Evolutionary conservation across 1,140 invertebrate genomes (phyloP), one percentile per base, ranked within the genome.

Genomic region (Rhyzopertha dominica): DNA sequence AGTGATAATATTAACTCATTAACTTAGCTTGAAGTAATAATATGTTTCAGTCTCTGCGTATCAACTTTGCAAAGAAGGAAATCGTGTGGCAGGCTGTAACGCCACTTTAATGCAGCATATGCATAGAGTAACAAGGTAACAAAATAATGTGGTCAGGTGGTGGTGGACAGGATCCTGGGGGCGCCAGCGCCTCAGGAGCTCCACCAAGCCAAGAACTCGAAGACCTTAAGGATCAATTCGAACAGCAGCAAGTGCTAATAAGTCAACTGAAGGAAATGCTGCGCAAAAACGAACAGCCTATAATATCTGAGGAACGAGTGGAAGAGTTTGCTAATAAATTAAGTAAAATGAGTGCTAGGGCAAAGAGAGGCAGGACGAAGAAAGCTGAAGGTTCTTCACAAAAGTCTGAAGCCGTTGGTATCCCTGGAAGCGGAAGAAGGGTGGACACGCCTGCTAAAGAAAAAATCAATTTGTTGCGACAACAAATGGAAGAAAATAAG

Each of bases 401-500:
- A 24, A 18, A 22, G 8, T 22, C 29, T 30, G 40, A 31, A 46
- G 28, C 13, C 31, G 24, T 28, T 28, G 40, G 34, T 14, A 53
- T 31, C n/a, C 30, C 24, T 34, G 41, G 20, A 25, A 45, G n/a
- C 34, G 53, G 25, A 32, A 31, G 25, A 3, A 55, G 43, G n/a
- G 31, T 59, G 25, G 54, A 65, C 29, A 67, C 49, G 23, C 62
- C 61, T 32, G 68, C 69, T 35, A 72, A 59, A 51, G 71, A 74
- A 47, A 74, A 72, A 51, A 59, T 75, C 10, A 62, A 65, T 51
- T 61, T 74, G 43, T 45, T 75, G 3, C 65, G 70, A 9, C 66
- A 72, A 45, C 72, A 74, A 54, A 49, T 74, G 14, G 72, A 74
- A 51, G 62, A 74, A 53, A 75, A 72, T 53, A 65, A 59, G 63